Evolutionary conservation across 1,140 invertebrate genomes (phyloP), one percentile per base, ranked within the genome.

Genomic region (Drosophila sulfurigaster): DNA sequence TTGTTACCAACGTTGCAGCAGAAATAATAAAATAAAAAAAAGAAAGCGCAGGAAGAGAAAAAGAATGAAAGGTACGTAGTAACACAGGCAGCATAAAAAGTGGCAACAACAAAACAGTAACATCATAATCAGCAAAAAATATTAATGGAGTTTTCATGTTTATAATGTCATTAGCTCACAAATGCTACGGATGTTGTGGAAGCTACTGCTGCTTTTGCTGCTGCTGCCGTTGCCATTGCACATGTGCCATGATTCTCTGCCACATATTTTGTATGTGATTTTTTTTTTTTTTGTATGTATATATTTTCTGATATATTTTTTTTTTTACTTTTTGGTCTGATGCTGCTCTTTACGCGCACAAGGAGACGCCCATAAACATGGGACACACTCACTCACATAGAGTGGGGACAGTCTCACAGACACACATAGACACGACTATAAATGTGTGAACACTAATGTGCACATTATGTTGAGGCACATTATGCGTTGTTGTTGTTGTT

Each of bases 91-190:
- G 63, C 71, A 68, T 82, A 75, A 86, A 78, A 81, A 86, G 67
- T 71, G 75, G 65, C 57, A 83, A 58, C 86, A 86, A 57, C 65
- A 74, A 49, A 41, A 48, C 57, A 56, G 30, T 63, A 86, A 76
- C 86, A 86, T 91, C 68, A 91, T 86, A 79, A 85, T 81, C 70
- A 82, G 72, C 67, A 79, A 79, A 89, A 82, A 79, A 91, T 91
- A 91, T 91, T 91, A 91, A 91, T 91, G 87, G 87, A 91, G 80
- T 91, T 91, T 91, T 91, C 87, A 88, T 91, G 87, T 91, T 87
- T 91, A 91, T 91, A 91, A 91, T 91, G 88, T 91, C 87, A 91
- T 91, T 91, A 91, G 87, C 87, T 91, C 75, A 83, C 78, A 90
- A 91, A 91, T 87, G 79, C 74, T 81, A 81, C 72, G 71, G 81